A percentile compares a stretch with the other conserved stretches of the same genome.
These are phyloP conservation scores for Crotalus helleri DNA, from an alignment of 2,113 vertebrate species.

Conservation along the genomic window DNA sequence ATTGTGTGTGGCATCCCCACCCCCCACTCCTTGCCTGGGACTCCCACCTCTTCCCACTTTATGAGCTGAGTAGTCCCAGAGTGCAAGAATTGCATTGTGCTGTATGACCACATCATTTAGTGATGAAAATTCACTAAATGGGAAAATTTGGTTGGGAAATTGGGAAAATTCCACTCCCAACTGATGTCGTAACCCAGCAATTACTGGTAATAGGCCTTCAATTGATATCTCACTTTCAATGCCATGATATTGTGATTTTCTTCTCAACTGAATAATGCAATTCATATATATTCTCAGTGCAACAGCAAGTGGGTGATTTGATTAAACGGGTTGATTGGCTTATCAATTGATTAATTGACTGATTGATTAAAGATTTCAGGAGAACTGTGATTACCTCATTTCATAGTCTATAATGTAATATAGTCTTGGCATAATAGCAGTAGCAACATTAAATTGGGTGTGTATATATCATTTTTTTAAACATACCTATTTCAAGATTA, in stretches of 20 bases:
- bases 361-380: background rate
- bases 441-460: background rate
- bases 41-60: background rate
- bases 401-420: background rate
- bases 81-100: background rate
- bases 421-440: background rate
- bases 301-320: background rate
- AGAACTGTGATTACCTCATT: constrained; percentile 10
- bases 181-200: background rate
- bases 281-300: background rate
- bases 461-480: background rate
- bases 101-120: background rate
- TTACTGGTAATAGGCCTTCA: background rate
- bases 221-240: background rate
- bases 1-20: background rate
- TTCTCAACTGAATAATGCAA: background rate
- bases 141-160: background rate
- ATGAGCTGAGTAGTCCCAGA: background rate
- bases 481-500: background rate
- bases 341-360: background rate
- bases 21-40: background rate
- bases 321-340: background rate
- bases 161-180: background rate
- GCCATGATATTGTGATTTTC: background rate
- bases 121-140: background rate